These are phyloP conservation scores for Cryptoprocta ferox DNA, from an alignment of 2,797 vertebrate genomes.

Conservation along the genomic window DNA sequence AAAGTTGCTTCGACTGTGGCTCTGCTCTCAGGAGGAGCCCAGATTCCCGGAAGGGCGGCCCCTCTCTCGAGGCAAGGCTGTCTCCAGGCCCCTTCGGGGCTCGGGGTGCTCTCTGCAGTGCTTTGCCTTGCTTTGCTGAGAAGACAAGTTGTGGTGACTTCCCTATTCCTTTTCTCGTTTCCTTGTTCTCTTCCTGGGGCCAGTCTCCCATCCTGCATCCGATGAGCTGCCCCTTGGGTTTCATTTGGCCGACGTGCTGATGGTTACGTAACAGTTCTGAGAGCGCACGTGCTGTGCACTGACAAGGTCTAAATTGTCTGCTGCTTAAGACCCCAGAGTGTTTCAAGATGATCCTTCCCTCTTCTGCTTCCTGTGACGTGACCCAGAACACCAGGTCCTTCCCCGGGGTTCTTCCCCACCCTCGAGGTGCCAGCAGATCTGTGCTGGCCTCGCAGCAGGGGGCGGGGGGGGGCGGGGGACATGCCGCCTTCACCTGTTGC, in stretches of 20 bases:
- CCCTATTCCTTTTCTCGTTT: neutral
- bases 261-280: neutral
- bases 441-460: neutral
- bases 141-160: neutral
- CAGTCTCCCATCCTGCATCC: neutral
- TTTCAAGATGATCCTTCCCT: neutral
- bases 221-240: fast-evolving
- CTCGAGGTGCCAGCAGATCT: fast-evolving
- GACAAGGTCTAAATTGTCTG: too few species aligned
- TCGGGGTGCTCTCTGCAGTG: neutral
- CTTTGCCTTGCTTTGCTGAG: neutral
- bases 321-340: neutral
- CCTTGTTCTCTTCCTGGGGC: neutral
- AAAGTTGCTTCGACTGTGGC: neutral
- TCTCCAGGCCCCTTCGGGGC: too few species aligned
- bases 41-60: neutral
- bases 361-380: neutral
- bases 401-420: too few species aligned
- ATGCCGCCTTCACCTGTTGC: neutral
- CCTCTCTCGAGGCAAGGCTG: too few species aligned
- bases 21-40: neutral
- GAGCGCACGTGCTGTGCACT: fast-evolving
- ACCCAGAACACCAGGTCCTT: neutral
- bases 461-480: neutral
- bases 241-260: fast-evolving